Base-by-base conservation (phyloP, 2,797 vertebrate genomes). In the Dermochelys coriacea region DNA sequence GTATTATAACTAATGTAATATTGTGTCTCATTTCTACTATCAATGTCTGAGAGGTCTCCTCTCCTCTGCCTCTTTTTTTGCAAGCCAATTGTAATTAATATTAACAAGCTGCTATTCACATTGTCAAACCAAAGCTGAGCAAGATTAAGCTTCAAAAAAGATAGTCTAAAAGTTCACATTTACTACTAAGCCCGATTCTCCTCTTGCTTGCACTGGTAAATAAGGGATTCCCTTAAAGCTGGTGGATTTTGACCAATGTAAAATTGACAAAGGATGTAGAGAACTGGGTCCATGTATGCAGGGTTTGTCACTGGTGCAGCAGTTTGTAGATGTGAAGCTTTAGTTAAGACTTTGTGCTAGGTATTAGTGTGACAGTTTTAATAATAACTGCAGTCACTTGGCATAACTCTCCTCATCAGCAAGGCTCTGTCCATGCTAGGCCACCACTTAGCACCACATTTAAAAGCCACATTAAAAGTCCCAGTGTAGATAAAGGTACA, bases 131-230 rank as follows among this genome's bases (percentile, higher is more conserved):
- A 74, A 0, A 34, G 57, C 2, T 6, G 37, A 34, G 57, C 34
- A 80, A 95, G 92, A 29, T 82, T 45, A 82, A 84, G 80, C 59
- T 91, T 91, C 90, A 89, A 55, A 91, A 80, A 79, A 16, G 25
- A 54, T 85, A 80, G 45, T 61, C n/a, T 91, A 37, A 95, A 93
- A 71, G 34, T 83, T 68, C 19, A 37, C 25, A 50, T 87, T 84
- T 93, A 83, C 54, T 57, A 54, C 57, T 51, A 49, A 80, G 54
- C 47, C 19, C 81, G 68, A 0, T 0, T 1, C 88, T 82, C 79
- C 12, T 3, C 16, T 74, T 45, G 45, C 75, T 89, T 92, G 64
- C 80, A 68, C n/a, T 91, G 14, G 75, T 64, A 19, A 68, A 41
- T 37, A 12, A 27, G 12, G n/a, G 80, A 47, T 71, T 87, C 23